Base-by-base conservation (phyloP, 2,888 invertebrate species). In the Drosophila leonis region DNA sequence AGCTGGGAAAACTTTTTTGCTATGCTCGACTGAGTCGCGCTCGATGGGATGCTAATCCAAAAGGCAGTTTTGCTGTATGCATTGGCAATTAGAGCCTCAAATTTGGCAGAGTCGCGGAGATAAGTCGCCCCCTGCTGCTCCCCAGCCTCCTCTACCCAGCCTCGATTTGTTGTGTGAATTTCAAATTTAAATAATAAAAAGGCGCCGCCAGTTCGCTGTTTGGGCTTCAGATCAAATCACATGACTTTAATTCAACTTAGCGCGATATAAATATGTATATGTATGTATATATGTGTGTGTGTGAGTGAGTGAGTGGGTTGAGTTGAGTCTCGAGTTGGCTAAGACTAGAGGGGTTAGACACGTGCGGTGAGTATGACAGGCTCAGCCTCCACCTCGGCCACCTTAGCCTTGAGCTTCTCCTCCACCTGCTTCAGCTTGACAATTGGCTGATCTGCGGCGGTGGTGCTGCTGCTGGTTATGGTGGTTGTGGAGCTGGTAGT, bases 341-440 rank as follows among this genome's bases (percentile, higher is more conserved):
- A 72, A 61, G 65, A 57, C 80, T 83, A 83, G 60, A 55, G 46
- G 42, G 52, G 35, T 83, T 90, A 93, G 55, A 93, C 90, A 41
- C 93, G 90, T 9, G 93, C 87, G 31, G 92, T 91, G 9, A 93
- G 82, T 65, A 93, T 93, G 12, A 93, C 78, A n/a, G 93, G 93
- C 29, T 92, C 92, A 29, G 93, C 93, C 78, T 92, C 92, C 37
- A 93, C 91, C 75, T 93, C 93, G 29, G 92, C 93, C 5, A 92
- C 87, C 82, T 92, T 92, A 59, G 91, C 91, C 75, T 92, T 92
- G 1, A 93, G 82, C 66, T 92, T 88, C 52, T 91, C 80, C 72
- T 92, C 92, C 24, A 73, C 90, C 69, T 88, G 80, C 72, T 91
- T 90, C 3, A 91, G 83, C 57, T 91, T 83, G 29, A 86, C 79